Percentiles rank a stretch among this genome's conserved stretches.
These are phyloP conservation scores for Pedetes capensis DNA, from an alignment of 2,113 vertebrate genomes.

Conservation along the genomic window DNA sequence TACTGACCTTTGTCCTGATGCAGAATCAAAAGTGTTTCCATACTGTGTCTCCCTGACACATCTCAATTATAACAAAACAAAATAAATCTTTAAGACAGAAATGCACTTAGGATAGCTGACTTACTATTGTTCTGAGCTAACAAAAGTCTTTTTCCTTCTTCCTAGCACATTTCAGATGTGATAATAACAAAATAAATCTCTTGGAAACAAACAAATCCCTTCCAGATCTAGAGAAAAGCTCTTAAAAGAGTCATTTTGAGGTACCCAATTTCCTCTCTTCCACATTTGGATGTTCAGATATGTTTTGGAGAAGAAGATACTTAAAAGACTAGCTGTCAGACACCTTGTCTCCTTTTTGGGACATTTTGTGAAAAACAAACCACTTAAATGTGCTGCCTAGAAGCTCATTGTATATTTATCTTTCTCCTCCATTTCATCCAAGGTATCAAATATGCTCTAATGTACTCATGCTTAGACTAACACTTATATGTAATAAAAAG, in stretches of 20 bases:
- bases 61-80: slow-evolving; percentile 75
- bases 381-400: slow-evolving; percentile 28
- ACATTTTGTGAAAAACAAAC: slow-evolving; percentile 58
- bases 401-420: slow-evolving; percentile 60
- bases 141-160: slow-evolving; percentile 62
- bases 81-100: slow-evolving; percentile 77
- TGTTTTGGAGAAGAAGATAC: slow-evolving; percentile 52
- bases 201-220: slow-evolving; percentile 71
- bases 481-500: slow-evolving; percentile 35
- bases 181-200: slow-evolving; percentile 81
- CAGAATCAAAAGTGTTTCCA: slow-evolving; percentile 33
- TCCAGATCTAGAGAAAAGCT: slow-evolving; percentile 56
- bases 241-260: slow-evolving; percentile 72
- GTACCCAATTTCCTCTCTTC: slow-evolving; percentile 63
- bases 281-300: slow-evolving; percentile 58
- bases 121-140: slow-evolving; percentile 72
- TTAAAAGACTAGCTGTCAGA: slow-evolving; percentile 60
- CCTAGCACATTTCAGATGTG: slow-evolving; percentile 66
- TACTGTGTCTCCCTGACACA: slow-evolving; percentile 59
- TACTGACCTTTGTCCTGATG: slow-evolving; percentile 63
- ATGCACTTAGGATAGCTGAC: slow-evolving; percentile 69
- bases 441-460: slow-evolving; percentile 36
- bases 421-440: not conserved
- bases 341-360: slow-evolving; percentile 16
- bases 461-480: not conserved